Evolutionary conservation across 2,797 vertebrate species (phyloP).

Genomic region (Sebastes baramenuke): DNA sequence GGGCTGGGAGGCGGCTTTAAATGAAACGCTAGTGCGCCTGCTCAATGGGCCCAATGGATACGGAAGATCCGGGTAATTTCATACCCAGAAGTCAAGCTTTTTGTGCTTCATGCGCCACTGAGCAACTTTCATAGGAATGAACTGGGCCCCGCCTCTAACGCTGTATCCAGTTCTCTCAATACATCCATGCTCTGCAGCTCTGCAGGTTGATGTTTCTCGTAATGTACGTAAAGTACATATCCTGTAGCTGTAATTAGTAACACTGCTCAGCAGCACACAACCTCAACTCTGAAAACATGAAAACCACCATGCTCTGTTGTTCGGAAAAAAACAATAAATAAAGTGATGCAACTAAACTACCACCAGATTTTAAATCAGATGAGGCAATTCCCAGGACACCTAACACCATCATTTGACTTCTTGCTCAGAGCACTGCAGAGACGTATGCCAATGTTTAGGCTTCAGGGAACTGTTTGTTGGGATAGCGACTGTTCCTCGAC

Average conservation of each 20-base stretch:
- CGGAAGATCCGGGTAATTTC: not conserved
- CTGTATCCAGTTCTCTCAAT: no score
- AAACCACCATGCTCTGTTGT: not conserved
- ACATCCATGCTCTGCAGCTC: not conserved
- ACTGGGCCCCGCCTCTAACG: no score
- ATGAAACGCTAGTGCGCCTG: no score
- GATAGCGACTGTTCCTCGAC: constrained; percentile 19
- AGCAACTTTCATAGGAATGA: not conserved
- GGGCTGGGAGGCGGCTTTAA: no score
- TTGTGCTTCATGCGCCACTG: not conserved
- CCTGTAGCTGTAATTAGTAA: not conserved
- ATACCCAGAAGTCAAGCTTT: not conserved
- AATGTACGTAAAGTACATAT: not conserved
- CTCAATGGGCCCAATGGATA: not conserved
- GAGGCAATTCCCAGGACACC: constrained; percentile 47
- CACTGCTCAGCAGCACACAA: not conserved
- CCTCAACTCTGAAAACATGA: not conserved
- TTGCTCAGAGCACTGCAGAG: not conserved
- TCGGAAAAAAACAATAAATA: not conserved
- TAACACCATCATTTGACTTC: not conserved
- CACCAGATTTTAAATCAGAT: not conserved
- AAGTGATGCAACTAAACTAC: not conserved
- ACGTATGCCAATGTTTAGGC: not conserved
- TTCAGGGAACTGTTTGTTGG: not conserved
- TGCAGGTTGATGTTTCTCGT: not conserved